phyloP scores from a whole-genome alignment of 2,113 vertebrate genomes.

The Platysteira castanea region DNA sequence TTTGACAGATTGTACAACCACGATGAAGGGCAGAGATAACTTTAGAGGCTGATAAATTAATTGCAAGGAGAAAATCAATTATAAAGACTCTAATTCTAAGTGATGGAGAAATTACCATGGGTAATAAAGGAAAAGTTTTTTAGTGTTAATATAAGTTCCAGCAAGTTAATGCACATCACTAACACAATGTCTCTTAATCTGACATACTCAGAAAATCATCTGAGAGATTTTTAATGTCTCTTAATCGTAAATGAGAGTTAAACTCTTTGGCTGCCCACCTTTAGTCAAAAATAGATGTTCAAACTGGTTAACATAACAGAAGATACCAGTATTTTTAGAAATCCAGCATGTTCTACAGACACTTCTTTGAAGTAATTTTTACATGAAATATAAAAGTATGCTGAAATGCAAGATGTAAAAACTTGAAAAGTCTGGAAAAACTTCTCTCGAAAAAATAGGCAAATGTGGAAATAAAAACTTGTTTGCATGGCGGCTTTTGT shows the following conservation, averaged over 20 bases:
- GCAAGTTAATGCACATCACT: not conserved
- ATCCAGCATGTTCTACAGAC: not conserved
- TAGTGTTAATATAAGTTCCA: not conserved
- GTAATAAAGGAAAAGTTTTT: not conserved
- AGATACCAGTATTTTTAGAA: not conserved
- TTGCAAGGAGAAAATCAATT: not conserved
- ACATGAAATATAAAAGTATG: not conserved
- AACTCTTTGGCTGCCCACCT: not conserved
- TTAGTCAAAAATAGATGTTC: not conserved
- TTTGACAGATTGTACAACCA: not conserved
- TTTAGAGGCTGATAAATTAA: not conserved
- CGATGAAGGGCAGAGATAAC: not conserved
- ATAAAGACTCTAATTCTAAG: not conserved
- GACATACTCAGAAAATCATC: not conserved
- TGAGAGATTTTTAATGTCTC: not conserved
- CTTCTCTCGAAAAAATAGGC: not conserved
- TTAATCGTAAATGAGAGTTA: not conserved
- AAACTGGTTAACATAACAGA: not conserved
- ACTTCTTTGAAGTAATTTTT: slow-evolving; percentile 5
- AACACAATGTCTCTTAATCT: not conserved
- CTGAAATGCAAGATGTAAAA: not conserved
- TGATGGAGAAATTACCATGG: not conserved
- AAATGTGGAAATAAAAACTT: not conserved
- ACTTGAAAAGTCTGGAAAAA: not conserved
- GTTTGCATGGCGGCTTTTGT: not conserved